Evolutionary conservation across 1,140 invertebrate species (phyloP).

Genomic region (Hirudo medicinalis): DNA sequence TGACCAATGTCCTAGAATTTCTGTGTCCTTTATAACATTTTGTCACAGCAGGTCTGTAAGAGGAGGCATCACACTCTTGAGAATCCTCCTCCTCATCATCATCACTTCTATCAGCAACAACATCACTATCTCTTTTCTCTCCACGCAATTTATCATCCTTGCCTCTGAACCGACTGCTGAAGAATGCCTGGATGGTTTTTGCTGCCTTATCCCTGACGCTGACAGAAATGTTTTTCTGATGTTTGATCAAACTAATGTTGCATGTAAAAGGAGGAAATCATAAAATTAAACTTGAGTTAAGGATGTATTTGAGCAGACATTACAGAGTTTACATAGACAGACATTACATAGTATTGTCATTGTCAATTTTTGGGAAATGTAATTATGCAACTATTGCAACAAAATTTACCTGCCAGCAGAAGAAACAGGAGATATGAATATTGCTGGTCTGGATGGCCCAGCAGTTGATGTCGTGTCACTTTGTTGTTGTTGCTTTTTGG

Average conservation of each 20-base stretch:
- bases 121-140: neutral
- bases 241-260: too few relatives aligned
- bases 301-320: too few relatives aligned
- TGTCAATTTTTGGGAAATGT: too few relatives aligned
- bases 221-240: too few relatives aligned
- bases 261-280: too few relatives aligned
- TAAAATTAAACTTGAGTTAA: too few relatives aligned
- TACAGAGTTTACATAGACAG: too few relatives aligned
- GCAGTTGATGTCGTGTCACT: constrained; percentile 1
- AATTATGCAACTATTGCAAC: too few relatives aligned
- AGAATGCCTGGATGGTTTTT: constrained; percentile 2
- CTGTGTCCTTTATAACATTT: constrained; percentile 66
- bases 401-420: too few relatives aligned
- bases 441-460: neutral
- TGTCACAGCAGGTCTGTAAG: constrained; percentile 44
- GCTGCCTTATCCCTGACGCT: neutral
- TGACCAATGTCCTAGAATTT: constrained; percentile 52
- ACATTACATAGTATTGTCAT: too few relatives aligned
- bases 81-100: constrained; percentile 18
- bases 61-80: constrained; percentile 38
- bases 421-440: too few relatives aligned
- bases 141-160: too few relatives aligned
- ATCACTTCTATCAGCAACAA: neutral
- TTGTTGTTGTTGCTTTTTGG: neutral
- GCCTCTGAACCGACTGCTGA: neutral